Conservation (phyloP, 2,113 vertebrate species). For the Boleophthalmus pectinirostris region DNA sequence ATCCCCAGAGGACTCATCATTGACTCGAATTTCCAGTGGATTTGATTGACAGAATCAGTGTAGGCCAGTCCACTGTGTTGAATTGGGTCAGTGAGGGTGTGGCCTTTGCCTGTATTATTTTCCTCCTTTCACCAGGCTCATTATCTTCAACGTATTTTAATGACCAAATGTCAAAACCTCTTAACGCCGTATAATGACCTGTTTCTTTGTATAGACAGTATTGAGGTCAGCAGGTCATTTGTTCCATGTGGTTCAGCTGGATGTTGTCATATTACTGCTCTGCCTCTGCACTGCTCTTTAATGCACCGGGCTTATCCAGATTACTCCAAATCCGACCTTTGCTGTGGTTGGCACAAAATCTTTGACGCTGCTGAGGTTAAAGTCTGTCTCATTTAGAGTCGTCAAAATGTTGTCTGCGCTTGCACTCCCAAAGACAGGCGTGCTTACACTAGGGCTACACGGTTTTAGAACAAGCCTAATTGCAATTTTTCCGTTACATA, state of each 20-base stretch:
- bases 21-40: slow-evolving; percentile 48
- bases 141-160: slow-evolving; percentile 29
- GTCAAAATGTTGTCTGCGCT: slow-evolving; percentile 21
- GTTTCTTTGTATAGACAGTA: slow-evolving; percentile 18
- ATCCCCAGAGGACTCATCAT: slow-evolving; percentile 43
- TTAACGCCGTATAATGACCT: not conserved
- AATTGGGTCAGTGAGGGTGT: slow-evolving; percentile 71
- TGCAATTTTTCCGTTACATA: too few relatives aligned
- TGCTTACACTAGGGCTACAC: too few relatives aligned
- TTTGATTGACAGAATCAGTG: slow-evolving; percentile 64
- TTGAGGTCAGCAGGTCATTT: slow-evolving; percentile 55
- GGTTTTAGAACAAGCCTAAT: too few relatives aligned
- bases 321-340: slow-evolving; percentile 59
- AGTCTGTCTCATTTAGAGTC: slow-evolving; percentile 28
- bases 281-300: slow-evolving; percentile 53
- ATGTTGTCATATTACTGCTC: slow-evolving; percentile 44
- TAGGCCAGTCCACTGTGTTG: slow-evolving; percentile 42
- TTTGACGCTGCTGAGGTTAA: slow-evolving; percentile 14
- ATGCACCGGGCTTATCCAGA: slow-evolving; percentile 60
- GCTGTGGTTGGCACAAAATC: slow-evolving; percentile 54
- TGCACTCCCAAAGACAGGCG: slow-evolving; percentile 17
- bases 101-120: slow-evolving; percentile 66
- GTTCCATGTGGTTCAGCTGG: slow-evolving; percentile 30
- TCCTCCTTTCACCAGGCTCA: slow-evolving; percentile 66
- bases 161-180: not conserved